Percentiles rank a stretch among this genome's conserved stretches.
Conservation (phyloP, 35 echinoderm and acorn worm species). For the Nesometra sesokonis region DNA sequence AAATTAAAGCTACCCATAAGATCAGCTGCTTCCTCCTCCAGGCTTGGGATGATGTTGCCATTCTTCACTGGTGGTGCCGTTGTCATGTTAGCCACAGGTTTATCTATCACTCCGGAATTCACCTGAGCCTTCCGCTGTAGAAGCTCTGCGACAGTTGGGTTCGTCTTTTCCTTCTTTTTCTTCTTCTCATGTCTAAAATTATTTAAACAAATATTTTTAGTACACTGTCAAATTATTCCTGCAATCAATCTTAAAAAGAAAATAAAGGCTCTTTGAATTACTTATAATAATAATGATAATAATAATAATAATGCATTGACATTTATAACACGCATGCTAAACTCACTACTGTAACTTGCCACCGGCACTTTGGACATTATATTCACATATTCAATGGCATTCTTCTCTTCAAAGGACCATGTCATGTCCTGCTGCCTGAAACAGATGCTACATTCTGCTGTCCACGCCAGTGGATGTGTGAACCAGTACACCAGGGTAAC, state of each 20-base stretch:
- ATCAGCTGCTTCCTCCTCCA: constrained; percentile 21
- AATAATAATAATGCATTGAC: too few species aligned
- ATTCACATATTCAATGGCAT: too few species aligned
- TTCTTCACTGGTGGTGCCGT: constrained; percentile 1
- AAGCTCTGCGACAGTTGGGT: constrained; percentile 86
- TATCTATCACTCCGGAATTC: background rate
- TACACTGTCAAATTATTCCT: background rate
- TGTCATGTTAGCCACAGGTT: background rate
- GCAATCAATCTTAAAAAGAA: background rate
- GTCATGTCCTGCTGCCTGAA: too few species aligned
- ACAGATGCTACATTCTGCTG: too few species aligned
- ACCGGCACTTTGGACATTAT: too few species aligned
- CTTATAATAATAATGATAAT: too few species aligned
- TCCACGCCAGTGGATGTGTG: too few species aligned
- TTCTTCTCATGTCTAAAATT: constrained; percentile 40
- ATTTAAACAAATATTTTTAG: background rate
- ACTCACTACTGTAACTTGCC: too few species aligned
- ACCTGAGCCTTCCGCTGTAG: constrained; percentile 22
- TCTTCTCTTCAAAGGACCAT: too few species aligned
- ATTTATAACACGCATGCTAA: too few species aligned
- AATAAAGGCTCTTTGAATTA: background rate
- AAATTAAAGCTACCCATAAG: constrained; percentile 45
- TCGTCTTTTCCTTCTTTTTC: constrained; percentile 2
- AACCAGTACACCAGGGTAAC: too few species aligned
- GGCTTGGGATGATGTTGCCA: constrained; percentile 27